Percentiles rank a stretch among this genome's conserved stretches.
Conservation (phyloP, 2,888 invertebrate species). For the Scelioninae gen. 2 region DNA sequence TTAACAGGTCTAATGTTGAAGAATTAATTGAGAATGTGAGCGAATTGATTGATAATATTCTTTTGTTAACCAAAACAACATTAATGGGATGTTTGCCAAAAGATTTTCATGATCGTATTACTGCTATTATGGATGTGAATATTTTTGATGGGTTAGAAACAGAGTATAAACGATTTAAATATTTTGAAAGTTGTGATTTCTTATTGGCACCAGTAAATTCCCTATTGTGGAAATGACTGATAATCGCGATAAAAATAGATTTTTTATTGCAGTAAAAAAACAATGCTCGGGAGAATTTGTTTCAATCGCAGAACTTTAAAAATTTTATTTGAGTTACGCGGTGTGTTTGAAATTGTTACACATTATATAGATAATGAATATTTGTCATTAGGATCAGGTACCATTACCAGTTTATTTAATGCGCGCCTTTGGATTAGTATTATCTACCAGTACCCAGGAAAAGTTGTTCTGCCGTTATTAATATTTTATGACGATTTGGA, state of each 20-base stretch:
- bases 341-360: conserved; percentile 13
- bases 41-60: conserved; percentile 25
- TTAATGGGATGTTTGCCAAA: conserved; percentile 22
- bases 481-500: conserved; percentile 47
- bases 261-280: conserved; percentile 15
- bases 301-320: conserved; percentile 16
- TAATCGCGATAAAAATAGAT: conserved; percentile 12
- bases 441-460: conserved; percentile 10
- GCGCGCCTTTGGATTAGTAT: conserved; percentile 32
- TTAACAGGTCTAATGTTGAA: conserved; percentile 34
- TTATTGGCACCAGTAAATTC: conserved; percentile 21
- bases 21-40: conserved; percentile 21
- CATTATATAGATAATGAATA: conserved; percentile 3
- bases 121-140: conserved; percentile 5
- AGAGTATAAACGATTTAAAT: conserved; percentile 28
- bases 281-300: conserved; percentile 19
- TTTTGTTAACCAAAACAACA: conserved; percentile 9
- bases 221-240: conserved; percentile 33
- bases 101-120: conserved; percentile 20
- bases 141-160: conserved; percentile 33
- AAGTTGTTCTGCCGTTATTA: conserved; percentile 39
- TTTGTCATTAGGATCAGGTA: conserved; percentile 3
- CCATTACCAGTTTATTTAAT: conserved; percentile 40
- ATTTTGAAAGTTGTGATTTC: conserved; percentile 9
- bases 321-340: conserved; percentile 20